These are phyloP conservation scores for Tenebrio molitor DNA, from an alignment of 1,140 invertebrate species.

Conservation along the genomic window DNA sequence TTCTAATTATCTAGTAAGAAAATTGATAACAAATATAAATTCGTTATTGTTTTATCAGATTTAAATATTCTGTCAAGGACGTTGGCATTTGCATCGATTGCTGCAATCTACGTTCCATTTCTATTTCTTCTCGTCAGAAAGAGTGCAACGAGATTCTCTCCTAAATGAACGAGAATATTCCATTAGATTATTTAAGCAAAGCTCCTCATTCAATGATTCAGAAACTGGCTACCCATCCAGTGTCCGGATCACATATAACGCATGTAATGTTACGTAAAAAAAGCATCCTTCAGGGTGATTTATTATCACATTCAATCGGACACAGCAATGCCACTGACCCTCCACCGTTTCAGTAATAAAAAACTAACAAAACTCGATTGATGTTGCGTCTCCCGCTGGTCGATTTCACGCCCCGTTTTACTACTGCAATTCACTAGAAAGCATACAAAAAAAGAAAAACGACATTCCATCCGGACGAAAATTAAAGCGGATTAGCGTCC, in stretches of 20 bases:
- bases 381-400: slow-evolving; percentile 46
- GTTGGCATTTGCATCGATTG: no score
- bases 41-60: no score
- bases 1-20: no score
- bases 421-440: slow-evolving; percentile 40
- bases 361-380: slow-evolving; percentile 45
- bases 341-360: slow-evolving; percentile 36
- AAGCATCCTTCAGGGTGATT: slow-evolving; percentile 42
- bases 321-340: slow-evolving; percentile 36
- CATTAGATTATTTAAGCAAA: slow-evolving; percentile 24
- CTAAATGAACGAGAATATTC: slow-evolving; percentile 21
- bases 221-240: slow-evolving; percentile 7
- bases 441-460: slow-evolving; percentile 46
- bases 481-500: slow-evolving; percentile 54
- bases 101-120: no score
- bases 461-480: slow-evolving; percentile 47
- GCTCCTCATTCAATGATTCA: slow-evolving; percentile 27
- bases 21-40: no score
- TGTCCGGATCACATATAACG: slow-evolving; percentile 40
- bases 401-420: slow-evolving; percentile 47
- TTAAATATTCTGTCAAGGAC: no score
- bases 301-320: slow-evolving; percentile 42
- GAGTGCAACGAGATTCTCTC: no score
- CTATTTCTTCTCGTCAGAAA: no score
- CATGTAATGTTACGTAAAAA: slow-evolving; percentile 43